Base-by-base conservation (phyloP, 2,113 vertebrate genomes). In the Saiga tatarica region DNA sequence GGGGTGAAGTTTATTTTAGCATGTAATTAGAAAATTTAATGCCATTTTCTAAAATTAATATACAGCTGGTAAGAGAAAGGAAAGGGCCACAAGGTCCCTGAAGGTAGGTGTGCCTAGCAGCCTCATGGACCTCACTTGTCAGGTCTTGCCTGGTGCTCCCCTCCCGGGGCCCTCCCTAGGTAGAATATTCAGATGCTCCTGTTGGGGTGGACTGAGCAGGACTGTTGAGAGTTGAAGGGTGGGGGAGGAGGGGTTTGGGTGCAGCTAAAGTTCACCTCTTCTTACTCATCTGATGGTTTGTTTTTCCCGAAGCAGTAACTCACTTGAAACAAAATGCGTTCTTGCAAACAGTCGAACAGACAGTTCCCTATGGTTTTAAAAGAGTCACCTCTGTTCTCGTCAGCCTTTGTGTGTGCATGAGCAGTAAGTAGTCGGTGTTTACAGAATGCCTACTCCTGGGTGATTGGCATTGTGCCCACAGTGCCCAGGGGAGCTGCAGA, bases 101-200 rank as follows among this genome's bases (percentile, higher is more conserved):
- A 6, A 6, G 2, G 6, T 30, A 6, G 2, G 6, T 30, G 76
- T 25, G 62, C 53, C 53, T 0, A 2, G 7, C 16, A 30, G 1
- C 45, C 16, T 50, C 45, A 12, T 11, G 16, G 76, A 16, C 28
- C 47, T 81, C 78, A 52, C 74, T 42, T 2, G 10, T 50, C 78
- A 4, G 39, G 23, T 45, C 42, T 14, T 42, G 13, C 25, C 19
- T 36, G 79, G 25, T 19, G 26, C 36, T 30, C 33, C 28, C 14
- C 52, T 78, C 42, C 2, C 2, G 2, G 50, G 17, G 5, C 57
- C 33, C 1, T 14, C 60, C 33, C 45, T 9, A 17, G 33, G n/a
- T 60, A 83, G 59, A 9, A 7, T 59, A 17, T 33, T 26, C 57
- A 53, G 19, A 19, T 28, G 8, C 15, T 17, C 2, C 1, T 11